These are phyloP conservation scores for Phrynosoma platyrhinos DNA, from an alignment of 2,113 vertebrate species.

Conservation along the genomic window DNA sequence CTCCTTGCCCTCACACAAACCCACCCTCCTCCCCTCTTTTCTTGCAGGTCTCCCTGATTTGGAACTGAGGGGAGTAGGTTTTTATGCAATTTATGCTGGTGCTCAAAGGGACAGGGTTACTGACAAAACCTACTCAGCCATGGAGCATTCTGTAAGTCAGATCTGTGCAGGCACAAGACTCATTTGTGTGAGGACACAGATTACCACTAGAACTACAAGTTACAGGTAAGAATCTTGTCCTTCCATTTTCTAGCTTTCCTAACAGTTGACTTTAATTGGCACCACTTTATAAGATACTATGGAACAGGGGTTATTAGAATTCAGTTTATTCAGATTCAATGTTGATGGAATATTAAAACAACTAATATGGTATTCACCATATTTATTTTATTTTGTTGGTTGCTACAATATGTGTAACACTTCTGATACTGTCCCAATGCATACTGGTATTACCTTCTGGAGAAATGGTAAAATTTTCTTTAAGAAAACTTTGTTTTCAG, in stretches of 20 bases:
- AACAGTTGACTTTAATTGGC: background rate
- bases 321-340: background rate
- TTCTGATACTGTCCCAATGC: background rate
- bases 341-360: background rate
- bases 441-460: too few species aligned
- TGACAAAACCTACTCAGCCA: too few species aligned
- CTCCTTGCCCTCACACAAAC: too few species aligned
- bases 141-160: too few species aligned
- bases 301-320: background rate
- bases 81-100: too few species aligned
- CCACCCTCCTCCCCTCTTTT: too few species aligned
- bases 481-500: constrained; percentile 29
- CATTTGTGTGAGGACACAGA: too few species aligned
- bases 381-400: constrained; percentile 23
- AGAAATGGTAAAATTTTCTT: background rate
- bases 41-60: too few species aligned
- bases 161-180: too few species aligned
- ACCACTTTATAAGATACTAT: background rate
- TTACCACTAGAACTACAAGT: too few species aligned
- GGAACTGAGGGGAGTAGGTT: too few species aligned
- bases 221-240: constrained; percentile 7
- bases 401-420: background rate
- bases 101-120: too few species aligned
- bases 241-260: background rate
- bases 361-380: background rate